Evolutionary conservation across 2,888 invertebrate genomes (phyloP), one percentile per base, ranked within the genome.

Genomic region (Amphipyra tragopoginis): DNA sequence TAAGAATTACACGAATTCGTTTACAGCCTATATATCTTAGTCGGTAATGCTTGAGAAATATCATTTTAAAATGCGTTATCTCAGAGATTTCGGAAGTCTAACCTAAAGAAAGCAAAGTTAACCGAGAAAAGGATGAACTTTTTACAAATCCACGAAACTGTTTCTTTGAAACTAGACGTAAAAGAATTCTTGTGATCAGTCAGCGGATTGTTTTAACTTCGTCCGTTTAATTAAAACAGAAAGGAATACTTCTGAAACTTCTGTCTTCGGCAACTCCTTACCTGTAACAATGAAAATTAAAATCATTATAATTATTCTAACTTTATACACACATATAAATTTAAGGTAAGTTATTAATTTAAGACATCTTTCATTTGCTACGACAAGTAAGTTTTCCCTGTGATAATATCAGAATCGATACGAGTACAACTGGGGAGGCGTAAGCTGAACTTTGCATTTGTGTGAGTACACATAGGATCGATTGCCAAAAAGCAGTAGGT

Each of bases 221-320:
- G 77, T 77, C 74, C 81, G 79, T 86, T 88, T 89, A 90, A 90
- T 90, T 88, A 89, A 87, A 85, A 77, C 68, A 70, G 75, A 69
- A 73, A 69, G 74, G 71, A 84, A 86, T 87, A 84, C 87, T 88
- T 86, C 66, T 71, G 73, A 40, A 81, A 81, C 80, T 79, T 72
- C 77, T 71, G 74, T 54, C 71, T 79, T 58, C 74, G 47, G 14
- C 57, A 60, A 51, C 65, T 66, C 72, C 90, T 91, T 92, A 92
- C 92, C 92, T 92, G 92, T 15, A 89, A 90, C 88, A 88, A 88
- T 68, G 74, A 75, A 84, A 81, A 86, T 77, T 80, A 77, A 77
- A 75, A 66, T 59, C 10, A 64, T 74, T 77, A 70, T 9, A 55
- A 26, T 61, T 44, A 21, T 44, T n/a, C 34, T 38, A 21, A 42